A percentile compares a stretch with the other conserved stretches of the same genome.
phyloP scores from a whole-genome alignment of 2,888 invertebrate species.

The Dryobotodes eremita region DNA sequence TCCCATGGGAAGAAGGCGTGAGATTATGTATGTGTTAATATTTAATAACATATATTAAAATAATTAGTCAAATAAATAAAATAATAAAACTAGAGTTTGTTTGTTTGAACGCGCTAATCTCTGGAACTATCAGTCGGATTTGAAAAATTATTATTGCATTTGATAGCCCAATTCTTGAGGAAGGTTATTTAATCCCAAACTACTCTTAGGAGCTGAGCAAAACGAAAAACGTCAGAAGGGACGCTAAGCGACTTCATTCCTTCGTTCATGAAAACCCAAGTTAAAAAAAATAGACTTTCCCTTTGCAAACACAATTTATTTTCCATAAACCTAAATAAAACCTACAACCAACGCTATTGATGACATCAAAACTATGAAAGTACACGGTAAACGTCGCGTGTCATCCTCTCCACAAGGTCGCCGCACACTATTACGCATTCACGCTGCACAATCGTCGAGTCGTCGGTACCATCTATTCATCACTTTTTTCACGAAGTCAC shows the following conservation, averaged over 20 bases:
- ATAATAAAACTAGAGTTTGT: too few relatives aligned
- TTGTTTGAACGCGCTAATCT: too few relatives aligned
- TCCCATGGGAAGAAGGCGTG: not conserved
- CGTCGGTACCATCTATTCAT: constrained; percentile 70
- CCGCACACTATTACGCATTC: constrained; percentile 60
- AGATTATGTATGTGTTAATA: not conserved
- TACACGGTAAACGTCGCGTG: constrained; percentile 69
- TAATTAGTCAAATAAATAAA: not conserved
- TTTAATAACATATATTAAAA: too few relatives aligned
- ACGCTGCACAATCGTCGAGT: constrained; percentile 59
- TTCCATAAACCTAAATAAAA: not conserved
- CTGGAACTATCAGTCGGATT: too few relatives aligned
- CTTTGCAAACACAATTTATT: not conserved
- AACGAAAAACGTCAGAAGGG: too few relatives aligned
- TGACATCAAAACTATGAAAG: constrained; percentile 44
- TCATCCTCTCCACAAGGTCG: constrained; percentile 76
- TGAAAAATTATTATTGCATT: too few relatives aligned
- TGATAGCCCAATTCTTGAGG: too few relatives aligned
- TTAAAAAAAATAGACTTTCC: not conserved
- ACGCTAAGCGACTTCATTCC: not conserved
- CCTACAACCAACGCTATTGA: constrained; percentile 14
- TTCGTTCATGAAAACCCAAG: too few relatives aligned
- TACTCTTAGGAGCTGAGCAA: too few relatives aligned
- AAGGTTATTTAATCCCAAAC: too few relatives aligned
- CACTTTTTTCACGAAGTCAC: constrained; percentile 66